phyloP scores from a whole-genome alignment of 2,888 invertebrate species.

The Gerris lacustris region DNA sequence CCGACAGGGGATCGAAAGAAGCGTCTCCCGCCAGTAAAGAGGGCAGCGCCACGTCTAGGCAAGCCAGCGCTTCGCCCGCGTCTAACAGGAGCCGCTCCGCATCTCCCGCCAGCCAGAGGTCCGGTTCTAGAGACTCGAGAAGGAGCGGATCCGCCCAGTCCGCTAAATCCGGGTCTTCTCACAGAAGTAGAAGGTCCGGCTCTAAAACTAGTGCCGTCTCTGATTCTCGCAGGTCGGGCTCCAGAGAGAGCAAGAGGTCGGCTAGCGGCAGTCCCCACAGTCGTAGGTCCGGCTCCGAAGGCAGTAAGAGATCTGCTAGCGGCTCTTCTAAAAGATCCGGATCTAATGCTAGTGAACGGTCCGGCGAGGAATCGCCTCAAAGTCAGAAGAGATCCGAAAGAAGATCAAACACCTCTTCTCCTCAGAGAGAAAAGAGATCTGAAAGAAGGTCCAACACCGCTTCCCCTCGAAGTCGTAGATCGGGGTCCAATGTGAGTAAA shows the following conservation, averaged over 20 bases:
- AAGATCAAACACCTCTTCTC: constrained; percentile 26
- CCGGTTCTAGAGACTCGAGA: background rate
- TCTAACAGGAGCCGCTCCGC: background rate
- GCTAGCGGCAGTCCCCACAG: background rate
- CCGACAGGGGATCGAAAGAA: background rate
- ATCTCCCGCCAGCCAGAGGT: background rate
- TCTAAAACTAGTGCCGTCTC: background rate
- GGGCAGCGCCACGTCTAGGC: background rate
- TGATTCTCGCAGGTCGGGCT: background rate
- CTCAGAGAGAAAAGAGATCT: background rate
- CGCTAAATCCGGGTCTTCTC: background rate
- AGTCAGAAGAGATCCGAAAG: constrained; percentile 9
- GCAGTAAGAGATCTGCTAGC: constrained; percentile 6
- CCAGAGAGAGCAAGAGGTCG: background rate
- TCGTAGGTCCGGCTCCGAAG: background rate
- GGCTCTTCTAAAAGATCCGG: constrained; percentile 20
- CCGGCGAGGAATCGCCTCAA: constrained; percentile 25
- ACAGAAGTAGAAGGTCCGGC: background rate
- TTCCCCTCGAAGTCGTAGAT: background rate
- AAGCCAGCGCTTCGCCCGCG: background rate
- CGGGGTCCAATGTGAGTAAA: background rate
- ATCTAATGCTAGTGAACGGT: constrained; percentile 24
- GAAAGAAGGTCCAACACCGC: background rate
- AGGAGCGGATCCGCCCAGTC: background rate
- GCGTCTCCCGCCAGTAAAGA: background rate